These are phyloP conservation scores for Dynastes grantii DNA, from an alignment of 2,888 invertebrate species.

Conservation along the genomic window DNA sequence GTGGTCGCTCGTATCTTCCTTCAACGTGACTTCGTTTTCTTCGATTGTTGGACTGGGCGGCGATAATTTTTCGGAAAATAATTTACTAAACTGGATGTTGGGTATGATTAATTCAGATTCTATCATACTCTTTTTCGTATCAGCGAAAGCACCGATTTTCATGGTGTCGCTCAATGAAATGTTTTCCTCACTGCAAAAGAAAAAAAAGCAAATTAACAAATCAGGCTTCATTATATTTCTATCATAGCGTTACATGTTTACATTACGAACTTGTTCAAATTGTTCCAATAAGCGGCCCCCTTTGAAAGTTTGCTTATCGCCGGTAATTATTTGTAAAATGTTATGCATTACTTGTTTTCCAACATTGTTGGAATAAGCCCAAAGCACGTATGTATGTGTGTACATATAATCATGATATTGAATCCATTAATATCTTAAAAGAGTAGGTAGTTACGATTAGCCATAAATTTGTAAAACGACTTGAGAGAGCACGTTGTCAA, in stretches of 20 bases:
- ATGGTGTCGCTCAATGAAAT: conserved; percentile 82
- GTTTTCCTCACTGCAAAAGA: conserved; percentile 75
- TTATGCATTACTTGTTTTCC: too few species aligned
- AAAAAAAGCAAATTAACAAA: conserved; percentile 44
- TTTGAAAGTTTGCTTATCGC: too few species aligned
- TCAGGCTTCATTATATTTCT: background rate
- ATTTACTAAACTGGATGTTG: conserved; percentile 79
- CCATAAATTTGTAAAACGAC: too few species aligned
- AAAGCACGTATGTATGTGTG: too few species aligned
- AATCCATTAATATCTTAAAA: too few species aligned
- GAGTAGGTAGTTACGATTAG: too few species aligned
- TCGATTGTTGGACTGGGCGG: conserved; percentile 47
- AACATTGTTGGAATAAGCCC: too few species aligned
- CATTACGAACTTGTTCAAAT: too few species aligned
- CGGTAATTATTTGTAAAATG: too few species aligned
- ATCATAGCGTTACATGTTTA: background rate
- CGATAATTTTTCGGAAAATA: conserved; percentile 68
- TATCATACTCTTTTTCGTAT: conserved; percentile 75
- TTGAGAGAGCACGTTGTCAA: too few species aligned
- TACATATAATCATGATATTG: too few species aligned
- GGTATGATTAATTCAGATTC: conserved; percentile 73
- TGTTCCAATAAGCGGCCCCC: too few species aligned
- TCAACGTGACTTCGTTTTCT: conserved; percentile 49
- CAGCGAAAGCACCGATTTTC: conserved; percentile 86
- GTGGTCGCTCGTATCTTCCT: conserved; percentile 55